A percentile compares a stretch with the other conserved stretches of the same genome.
Conservation (phyloP, 1,140 invertebrate species). For the Oncopodura yosiiana region DNA sequence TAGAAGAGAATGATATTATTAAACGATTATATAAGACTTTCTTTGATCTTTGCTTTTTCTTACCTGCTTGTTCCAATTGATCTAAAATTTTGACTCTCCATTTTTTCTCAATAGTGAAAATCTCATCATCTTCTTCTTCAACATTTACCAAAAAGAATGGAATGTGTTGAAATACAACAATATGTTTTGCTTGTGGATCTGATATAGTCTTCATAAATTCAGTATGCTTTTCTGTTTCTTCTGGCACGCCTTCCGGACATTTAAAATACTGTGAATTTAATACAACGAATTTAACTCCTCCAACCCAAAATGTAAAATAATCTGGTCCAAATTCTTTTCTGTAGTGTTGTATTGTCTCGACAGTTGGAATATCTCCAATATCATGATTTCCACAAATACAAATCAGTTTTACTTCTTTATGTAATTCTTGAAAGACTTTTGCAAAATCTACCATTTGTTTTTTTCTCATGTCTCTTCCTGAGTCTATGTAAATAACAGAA, state of each 20-base stretch:
- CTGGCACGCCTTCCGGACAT: slow-evolving; percentile 36
- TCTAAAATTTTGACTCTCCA: slow-evolving; percentile 41
- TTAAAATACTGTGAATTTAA: slow-evolving; percentile 48
- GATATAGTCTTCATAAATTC: slow-evolving; percentile 31
- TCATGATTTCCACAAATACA: slow-evolving; percentile 53
- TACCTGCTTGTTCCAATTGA: slow-evolving; percentile 42
- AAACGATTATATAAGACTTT: neutral
- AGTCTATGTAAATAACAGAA: neutral
- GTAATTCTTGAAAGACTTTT: slow-evolving; percentile 41
- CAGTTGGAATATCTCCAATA: slow-evolving; percentile 46
- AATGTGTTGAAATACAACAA: slow-evolving; percentile 50
- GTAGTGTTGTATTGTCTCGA: slow-evolving; percentile 40
- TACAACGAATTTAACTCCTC: slow-evolving; percentile 48
- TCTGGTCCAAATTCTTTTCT: slow-evolving; percentile 47
- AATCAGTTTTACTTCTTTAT: slow-evolving; percentile 44
- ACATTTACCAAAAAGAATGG: slow-evolving; percentile 44
- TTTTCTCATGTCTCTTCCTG: slow-evolving; percentile 27
- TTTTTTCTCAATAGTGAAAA: slow-evolving; percentile 43
- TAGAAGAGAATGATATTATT: slow-evolving; percentile 19
- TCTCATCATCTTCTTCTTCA: slow-evolving; percentile 40
- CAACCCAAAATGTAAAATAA: slow-evolving; percentile 47
- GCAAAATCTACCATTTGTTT: slow-evolving; percentile 44
- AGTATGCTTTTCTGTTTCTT: slow-evolving; percentile 42
- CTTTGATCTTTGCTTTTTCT: slow-evolving; percentile 4
- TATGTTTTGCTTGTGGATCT: slow-evolving; percentile 20